These are phyloP conservation scores for Sclerodermus sp. DNA, from an alignment of 2,888 invertebrate species.

Conservation along the genomic window DNA sequence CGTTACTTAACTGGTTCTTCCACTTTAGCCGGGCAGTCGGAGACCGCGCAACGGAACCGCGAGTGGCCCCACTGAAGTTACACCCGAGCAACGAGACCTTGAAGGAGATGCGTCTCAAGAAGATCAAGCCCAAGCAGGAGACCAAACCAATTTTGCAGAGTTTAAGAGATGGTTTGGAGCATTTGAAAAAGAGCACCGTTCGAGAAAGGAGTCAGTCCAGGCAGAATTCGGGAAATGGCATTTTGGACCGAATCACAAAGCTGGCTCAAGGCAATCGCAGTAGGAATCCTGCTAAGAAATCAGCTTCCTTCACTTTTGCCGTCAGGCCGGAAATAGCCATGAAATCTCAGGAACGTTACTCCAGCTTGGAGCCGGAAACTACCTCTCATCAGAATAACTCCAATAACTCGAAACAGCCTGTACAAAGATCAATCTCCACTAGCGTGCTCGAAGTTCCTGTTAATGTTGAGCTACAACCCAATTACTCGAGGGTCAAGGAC, in stretches of 20 bases:
- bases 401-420: conserved; percentile 42
- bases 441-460: conserved; percentile 48
- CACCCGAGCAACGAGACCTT: conserved; percentile 39
- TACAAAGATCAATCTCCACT: conserved; percentile 52
- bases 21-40: conserved; percentile 50
- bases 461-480: conserved; percentile 48
- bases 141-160: conserved; percentile 52
- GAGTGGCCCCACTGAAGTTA: conserved; percentile 50
- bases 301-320: conserved; percentile 57
- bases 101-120: conserved; percentile 52
- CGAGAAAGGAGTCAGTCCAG: conserved; percentile 38
- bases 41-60: conserved; percentile 52
- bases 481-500: conserved; percentile 50
- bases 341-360: conserved; percentile 49
- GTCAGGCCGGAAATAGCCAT: conserved; percentile 51
- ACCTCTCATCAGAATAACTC: conserved; percentile 36
- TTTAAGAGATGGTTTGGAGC: conserved; percentile 48
- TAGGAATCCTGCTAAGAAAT: conserved; percentile 54
- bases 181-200: conserved; percentile 45
- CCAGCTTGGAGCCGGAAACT: conserved; percentile 50
- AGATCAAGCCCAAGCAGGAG: conserved; percentile 51
- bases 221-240: conserved; percentile 40
- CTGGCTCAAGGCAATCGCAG: conserved; percentile 46
- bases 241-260: conserved; percentile 50
- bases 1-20: conserved; percentile 22